Percentiles rank a stretch among this genome's conserved stretches.
Conservation (phyloP, 2,113 vertebrate genomes). For the Osmerus eperlanus region DNA sequence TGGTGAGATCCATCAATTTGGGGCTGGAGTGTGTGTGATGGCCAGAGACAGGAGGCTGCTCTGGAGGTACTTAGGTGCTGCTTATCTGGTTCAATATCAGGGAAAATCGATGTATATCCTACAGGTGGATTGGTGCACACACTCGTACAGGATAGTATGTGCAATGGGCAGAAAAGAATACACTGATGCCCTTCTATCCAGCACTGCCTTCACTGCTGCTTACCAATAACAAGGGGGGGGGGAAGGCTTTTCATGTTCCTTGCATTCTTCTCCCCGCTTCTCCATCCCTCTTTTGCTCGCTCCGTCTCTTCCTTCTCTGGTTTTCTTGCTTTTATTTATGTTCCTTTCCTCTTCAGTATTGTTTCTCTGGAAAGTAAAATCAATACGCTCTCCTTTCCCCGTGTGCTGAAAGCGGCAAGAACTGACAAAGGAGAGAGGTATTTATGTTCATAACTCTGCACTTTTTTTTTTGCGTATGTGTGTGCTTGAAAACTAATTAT, state of each 20-base stretch:
- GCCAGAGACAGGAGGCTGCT: constrained; percentile 43
- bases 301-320: constrained; percentile 37
- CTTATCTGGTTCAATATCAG: constrained; percentile 51
- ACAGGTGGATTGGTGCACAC: constrained; percentile 31
- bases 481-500: constrained; percentile 32
- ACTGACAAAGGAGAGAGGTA: constrained; percentile 39
- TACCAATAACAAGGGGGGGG: constrained; percentile 39
- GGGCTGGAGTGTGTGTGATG: constrained; percentile 47
- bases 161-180: constrained; percentile 24
- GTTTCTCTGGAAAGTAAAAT: constrained; percentile 64
- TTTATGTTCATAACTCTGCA: constrained; percentile 28
- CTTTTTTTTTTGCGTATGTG: constrained; percentile 10
- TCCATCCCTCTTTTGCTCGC: neutral
- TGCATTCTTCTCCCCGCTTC: constrained; percentile 32
- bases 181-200: constrained; percentile 9
- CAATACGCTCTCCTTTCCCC: constrained; percentile 50
- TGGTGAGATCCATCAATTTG: constrained; percentile 49
- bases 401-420: constrained; percentile 44
- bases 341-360: constrained; percentile 53
- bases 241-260: constrained; percentile 50
- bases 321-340: constrained; percentile 58
- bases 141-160: constrained; percentile 16
- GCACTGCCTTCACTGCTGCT: constrained; percentile 27
- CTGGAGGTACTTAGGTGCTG: constrained; percentile 37
- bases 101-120: constrained; percentile 59